phyloP scores from a whole-genome alignment of 2,113 vertebrate species.

The Labeo catla region DNA sequence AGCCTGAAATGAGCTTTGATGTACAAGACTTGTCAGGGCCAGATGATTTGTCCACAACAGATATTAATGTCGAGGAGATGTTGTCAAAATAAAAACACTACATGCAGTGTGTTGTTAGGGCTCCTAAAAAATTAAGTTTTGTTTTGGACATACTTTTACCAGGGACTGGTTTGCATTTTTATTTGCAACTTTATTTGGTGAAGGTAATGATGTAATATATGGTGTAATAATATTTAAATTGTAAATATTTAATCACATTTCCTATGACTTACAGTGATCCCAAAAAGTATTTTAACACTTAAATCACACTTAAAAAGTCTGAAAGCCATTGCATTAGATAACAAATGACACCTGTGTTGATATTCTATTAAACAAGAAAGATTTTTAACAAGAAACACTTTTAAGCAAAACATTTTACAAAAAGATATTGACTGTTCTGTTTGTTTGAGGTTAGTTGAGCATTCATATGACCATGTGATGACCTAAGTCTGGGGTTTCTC shows the following conservation, averaged over 20 bases:
- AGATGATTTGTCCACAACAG: constrained; percentile 1
- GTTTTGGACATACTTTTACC: neutral
- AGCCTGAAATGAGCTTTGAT: neutral
- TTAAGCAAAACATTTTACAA: neutral
- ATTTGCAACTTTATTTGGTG: neutral
- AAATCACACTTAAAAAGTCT: neutral
- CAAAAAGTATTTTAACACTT: neutral
- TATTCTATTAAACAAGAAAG: neutral
- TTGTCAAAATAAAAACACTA: neutral
- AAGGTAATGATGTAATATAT: neutral
- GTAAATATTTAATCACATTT: neutral
- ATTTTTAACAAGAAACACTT: too few species aligned
- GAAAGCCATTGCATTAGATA: neutral
- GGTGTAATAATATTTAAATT: constrained; percentile 4
- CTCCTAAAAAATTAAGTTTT: neutral
- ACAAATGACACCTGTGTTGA: neutral
- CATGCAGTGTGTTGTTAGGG: neutral
- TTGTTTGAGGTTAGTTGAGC: neutral
- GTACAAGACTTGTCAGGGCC: neutral
- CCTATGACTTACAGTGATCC: neutral
- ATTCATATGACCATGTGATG: neutral
- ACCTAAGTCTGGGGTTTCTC: neutral
- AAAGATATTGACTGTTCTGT: neutral
- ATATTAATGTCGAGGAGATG: neutral
- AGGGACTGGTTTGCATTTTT: neutral